phyloP scores from a whole-genome alignment of 2,113 vertebrate species.

The Percina caprodes region DNA sequence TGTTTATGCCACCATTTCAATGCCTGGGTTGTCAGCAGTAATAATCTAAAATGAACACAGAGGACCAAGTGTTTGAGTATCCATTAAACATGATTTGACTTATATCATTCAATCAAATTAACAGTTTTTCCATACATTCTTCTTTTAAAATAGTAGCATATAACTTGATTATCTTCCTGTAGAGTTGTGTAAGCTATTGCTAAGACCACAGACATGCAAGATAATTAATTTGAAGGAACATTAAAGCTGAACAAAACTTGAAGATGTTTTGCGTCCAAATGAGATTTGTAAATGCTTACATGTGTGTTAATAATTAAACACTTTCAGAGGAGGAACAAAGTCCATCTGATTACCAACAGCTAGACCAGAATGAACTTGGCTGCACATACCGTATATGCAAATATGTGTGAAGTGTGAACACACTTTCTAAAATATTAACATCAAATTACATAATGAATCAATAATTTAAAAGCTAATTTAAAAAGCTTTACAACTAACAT shows the following conservation, averaged over 20 bases:
- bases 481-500: not conserved
- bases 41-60: conserved; percentile 74
- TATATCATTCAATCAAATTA: conserved; percentile 48
- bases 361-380: conserved; percentile 59
- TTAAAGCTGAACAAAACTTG: not conserved
- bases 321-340: conserved; percentile 74
- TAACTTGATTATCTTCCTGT: not conserved
- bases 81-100: conserved; percentile 62
- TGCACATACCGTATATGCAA: conserved; percentile 22
- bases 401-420: conserved; percentile 15
- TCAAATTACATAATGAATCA: not conserved
- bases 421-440: not conserved
- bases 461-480: not conserved
- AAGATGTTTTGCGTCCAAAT: not conserved
- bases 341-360: conserved; percentile 74
- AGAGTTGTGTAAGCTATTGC: not conserved
- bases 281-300: conserved; percentile 9
- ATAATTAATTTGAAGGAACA: not conserved
- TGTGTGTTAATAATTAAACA: conserved; percentile 79
- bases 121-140: conserved; percentile 7
- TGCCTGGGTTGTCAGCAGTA: conserved; percentile 74
- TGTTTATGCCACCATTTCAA: conserved; percentile 74
- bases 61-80: conserved; percentile 50
- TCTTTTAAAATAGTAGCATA: not conserved
- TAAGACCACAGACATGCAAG: not conserved